Evolutionary conservation across 1,140 invertebrate genomes (phyloP), one percentile per base, ranked within the genome.

Genomic region (Sitodiplosis mosellana): DNA sequence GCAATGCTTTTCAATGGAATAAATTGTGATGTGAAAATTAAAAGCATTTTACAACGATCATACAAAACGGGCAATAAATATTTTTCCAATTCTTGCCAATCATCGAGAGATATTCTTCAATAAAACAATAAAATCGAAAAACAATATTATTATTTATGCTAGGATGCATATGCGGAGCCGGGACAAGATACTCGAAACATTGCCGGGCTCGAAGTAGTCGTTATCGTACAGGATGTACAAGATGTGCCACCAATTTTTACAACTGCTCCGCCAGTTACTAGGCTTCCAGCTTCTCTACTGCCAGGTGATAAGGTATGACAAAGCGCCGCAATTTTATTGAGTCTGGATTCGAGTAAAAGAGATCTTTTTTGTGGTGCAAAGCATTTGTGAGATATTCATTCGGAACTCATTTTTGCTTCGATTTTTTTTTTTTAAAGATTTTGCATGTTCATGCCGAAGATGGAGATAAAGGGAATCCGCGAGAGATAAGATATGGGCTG

Each of bases 181-280:
- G 75, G 72, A 20, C 77, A 81, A 51, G 87, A 90, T 54, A 86
- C 81, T 1, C 69, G 87, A 42, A 91, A 91, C 60, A 84, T 90
- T 43, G 83, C 83, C 0, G 81, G 78, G 14, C 66, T 88, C 49
- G 75, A 83, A 57, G 68, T 90, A 2, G 76, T 86, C 2, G 77
- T 90, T 1, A 76, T 86, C 2, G 83, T 90, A 1, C 72, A 80
- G 56, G 87, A 91, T 59, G 78, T 87, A 1, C 86, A 90, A 59
- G 87, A 91, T 55, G 82, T 83, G 45, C 81, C 85, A 2, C 87
- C 87, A 1, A 74, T 87, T 41, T 91, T 89, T 60, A 83, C 80
- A 1, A 58, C 79, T 43, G 80, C 83, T 12, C 82, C 86, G 1
- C 83, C 84, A 11, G 75, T 87, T 36, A 87, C 86, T 0, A 76